Evolutionary conservation across 2,797 vertebrate species (phyloP), one percentile per base, ranked within the genome.

Genomic region (Picus viridis): DNA sequence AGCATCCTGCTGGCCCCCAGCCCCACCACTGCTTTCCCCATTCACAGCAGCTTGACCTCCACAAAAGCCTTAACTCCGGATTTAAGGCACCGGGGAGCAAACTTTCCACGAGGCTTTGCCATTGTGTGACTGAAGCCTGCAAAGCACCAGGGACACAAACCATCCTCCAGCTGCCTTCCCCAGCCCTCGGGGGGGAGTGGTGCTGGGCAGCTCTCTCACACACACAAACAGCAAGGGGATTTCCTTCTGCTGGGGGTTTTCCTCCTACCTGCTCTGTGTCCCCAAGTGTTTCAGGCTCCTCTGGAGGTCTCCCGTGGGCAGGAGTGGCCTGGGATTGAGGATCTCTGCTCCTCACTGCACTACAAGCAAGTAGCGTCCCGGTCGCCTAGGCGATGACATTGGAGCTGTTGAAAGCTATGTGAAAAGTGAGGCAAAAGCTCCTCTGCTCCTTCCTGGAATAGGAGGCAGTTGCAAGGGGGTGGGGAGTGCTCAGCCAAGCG

Each of bases 381-480:
- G 98, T 99, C 97, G 93, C 98, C 98, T 97, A 98, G 98, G 99
- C 95, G 97, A 99, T 98, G 95, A 96, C 96, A 96, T 96, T 96
- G 97, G 96, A 96, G 96, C 96, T 56, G 62, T 23, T 75, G 93
- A 95, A 95, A 96, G 96, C 95, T 95, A 71, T 73, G 96, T 45
- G 88, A 94, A 97, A 95, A 97, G 96, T 96, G 97, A 98, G 98
- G 96, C 97, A 97, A 97, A 97, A 71, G 89, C 90, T 92, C 3
- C 61, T 8, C 85, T 59, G 51, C 96, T 91, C 95, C 96, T 97
- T 97, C 96, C 96, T 85, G 95, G 94, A 96, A 76, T 68, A 86
- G 22, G 16, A 91, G 95, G 91, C 82, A 84, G 88, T 95, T 78
- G 59, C 34, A 45, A 91, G 90, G 93, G 96, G 97, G 97, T 83